Percentiles rank a stretch among this genome's conserved stretches.
phyloP scores from a whole-genome alignment of 2,888 invertebrate species.

The Melangyna quadrimaculata region DNA sequence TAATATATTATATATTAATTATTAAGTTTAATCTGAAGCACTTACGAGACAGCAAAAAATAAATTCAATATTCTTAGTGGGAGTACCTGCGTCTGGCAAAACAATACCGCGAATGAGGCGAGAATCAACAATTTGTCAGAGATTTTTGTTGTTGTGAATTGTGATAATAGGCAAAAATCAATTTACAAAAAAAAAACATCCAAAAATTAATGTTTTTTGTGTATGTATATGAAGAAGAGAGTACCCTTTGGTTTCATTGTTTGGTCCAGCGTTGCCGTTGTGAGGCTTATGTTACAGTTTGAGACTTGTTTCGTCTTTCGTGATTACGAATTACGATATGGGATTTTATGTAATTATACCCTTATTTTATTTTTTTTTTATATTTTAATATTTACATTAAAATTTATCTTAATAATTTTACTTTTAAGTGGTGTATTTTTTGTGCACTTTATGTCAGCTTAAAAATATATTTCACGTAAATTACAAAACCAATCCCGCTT shows the following conservation, averaged over 20 bases:
- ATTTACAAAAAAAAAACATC: background rate
- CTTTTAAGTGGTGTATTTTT: too few species aligned
- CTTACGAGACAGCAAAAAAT: slow-evolving; percentile 1
- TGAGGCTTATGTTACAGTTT: background rate
- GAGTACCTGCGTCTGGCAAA: background rate
- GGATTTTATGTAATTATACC: too few species aligned
- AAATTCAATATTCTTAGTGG: slow-evolving; percentile 11
- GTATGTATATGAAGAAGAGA: background rate
- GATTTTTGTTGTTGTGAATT: background rate
- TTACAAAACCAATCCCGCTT: too few species aligned
- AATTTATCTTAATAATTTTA: too few species aligned
- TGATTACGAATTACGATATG: too few species aligned
- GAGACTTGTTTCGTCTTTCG: background rate
- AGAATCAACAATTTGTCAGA: slow-evolving; percentile 62
- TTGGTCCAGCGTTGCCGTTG: background rate
- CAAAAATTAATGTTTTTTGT: background rate
- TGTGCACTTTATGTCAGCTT: too few species aligned
- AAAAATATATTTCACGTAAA: too few species aligned
- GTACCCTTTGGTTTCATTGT: background rate
- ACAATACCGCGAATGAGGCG: background rate
- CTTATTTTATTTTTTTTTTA: too few species aligned
- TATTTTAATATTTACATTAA: too few species aligned
- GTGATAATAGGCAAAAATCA: background rate
- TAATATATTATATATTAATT: background rate
- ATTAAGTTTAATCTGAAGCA: background rate